These are phyloP conservation scores for Deilephila porcellus DNA, from an alignment of 2,888 invertebrate genomes.

Conservation along the genomic window DNA sequence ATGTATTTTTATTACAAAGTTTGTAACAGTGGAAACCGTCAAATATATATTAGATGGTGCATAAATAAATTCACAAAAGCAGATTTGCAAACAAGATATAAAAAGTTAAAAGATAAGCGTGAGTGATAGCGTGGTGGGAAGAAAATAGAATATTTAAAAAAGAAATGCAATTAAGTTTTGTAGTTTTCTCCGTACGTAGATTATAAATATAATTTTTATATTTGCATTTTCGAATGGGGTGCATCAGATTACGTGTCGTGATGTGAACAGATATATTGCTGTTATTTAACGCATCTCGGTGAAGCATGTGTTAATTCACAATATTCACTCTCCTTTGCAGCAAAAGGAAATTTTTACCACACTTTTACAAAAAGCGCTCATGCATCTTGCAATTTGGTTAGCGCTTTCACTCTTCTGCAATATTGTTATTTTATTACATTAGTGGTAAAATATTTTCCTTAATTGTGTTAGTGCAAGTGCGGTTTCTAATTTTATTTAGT, in stretches of 20 bases:
- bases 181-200: not conserved
- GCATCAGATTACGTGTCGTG: conserved; percentile 13
- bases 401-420: not conserved
- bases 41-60: not conserved
- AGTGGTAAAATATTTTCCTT: conserved; percentile 40
- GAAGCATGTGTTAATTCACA: conserved; percentile 4
- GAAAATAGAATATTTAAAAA: not conserved
- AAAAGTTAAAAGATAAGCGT: not conserved
- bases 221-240: not conserved
- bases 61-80: not conserved
- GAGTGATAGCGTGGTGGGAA: not conserved
- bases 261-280: conserved; percentile 8
- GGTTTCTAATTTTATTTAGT: conserved; percentile 33
- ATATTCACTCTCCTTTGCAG: not conserved
- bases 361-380: not conserved
- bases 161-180: not conserved
- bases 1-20: not conserved
- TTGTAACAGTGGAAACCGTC: not conserved
- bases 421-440: not conserved
- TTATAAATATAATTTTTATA: not conserved
- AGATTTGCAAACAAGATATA: not conserved
- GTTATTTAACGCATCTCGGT: not conserved
- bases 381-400: not conserved
- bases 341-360: conserved; percentile 10
- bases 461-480: conserved; percentile 51